phyloP scores from a whole-genome alignment of 1,140 invertebrate genomes.

The Ylistrum balloti region DNA sequence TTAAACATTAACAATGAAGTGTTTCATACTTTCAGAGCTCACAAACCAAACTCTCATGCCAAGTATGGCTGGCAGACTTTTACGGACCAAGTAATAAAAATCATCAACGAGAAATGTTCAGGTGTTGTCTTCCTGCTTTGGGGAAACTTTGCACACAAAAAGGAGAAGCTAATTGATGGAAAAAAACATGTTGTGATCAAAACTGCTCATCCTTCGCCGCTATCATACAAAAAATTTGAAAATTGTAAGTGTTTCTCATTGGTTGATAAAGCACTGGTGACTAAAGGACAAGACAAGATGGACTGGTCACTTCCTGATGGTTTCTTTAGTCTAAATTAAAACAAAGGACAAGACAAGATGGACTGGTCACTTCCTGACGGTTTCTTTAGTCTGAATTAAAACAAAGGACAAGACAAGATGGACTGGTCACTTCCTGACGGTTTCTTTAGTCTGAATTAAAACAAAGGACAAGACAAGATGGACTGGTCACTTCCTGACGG shows the following conservation, averaged over 20 bases:
- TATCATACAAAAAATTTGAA: conserved; percentile 86
- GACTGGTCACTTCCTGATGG: too few species aligned
- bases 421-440: too few species aligned
- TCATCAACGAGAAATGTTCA: conserved; percentile 72
- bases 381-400: too few species aligned
- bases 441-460: too few species aligned
- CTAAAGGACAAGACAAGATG: conserved; percentile 84
- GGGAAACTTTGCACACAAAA: conserved; percentile 88
- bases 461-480: too few species aligned
- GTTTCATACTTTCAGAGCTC: conserved; percentile 77
- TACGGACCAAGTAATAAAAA: conserved; percentile 86
- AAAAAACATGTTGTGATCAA: conserved; percentile 85
- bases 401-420: too few species aligned
- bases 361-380: too few species aligned
- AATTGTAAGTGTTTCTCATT: conserved; percentile 87
- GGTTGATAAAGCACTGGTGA: conserved; percentile 84
- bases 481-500: too few species aligned
- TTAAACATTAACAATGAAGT: too few species aligned
- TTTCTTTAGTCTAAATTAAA: too few species aligned
- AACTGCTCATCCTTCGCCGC: conserved; percentile 87
- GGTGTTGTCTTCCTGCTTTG: conserved; percentile 87
- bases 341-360: too few species aligned
- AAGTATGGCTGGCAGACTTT: conserved; percentile 86
- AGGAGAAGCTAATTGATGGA: conserved; percentile 84
- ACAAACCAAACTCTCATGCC: conserved; percentile 86